Percentiles rank a stretch among this genome's conserved stretches.
Evolutionary conservation across 2,797 vertebrate genomes (phyloP).

Genomic region (Hozukius guyotensis): DNA sequence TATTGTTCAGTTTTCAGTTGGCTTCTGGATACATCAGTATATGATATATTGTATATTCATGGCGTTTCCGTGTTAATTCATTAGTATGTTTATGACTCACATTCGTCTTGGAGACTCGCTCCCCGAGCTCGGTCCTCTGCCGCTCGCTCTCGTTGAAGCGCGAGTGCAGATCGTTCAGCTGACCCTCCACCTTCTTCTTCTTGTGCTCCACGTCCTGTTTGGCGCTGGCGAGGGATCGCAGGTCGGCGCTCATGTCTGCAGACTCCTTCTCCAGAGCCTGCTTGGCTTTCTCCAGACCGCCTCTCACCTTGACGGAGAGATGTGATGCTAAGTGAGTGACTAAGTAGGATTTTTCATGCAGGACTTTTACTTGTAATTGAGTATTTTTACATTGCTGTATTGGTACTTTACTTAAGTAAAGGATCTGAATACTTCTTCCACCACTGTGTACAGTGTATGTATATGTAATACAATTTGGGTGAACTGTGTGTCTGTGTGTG

Average conservation of each 20-base stretch:
- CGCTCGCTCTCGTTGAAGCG: conserved; percentile 90
- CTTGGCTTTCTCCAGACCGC: conserved; percentile 93
- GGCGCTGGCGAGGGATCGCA: conserved; percentile 85
- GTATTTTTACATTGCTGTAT: too few species aligned
- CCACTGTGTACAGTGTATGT: too few species aligned
- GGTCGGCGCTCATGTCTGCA: conserved; percentile 85
- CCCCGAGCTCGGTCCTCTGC: conserved; percentile 88
- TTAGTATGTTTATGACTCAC: conserved; percentile 71
- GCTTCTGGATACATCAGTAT: too few species aligned
- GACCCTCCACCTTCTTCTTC: conserved; percentile 94
- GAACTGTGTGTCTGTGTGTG: background rate
- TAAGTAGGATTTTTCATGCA: too few species aligned
- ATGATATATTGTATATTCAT: background rate
- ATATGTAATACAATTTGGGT: too few species aligned
- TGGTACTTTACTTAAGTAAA: too few species aligned
- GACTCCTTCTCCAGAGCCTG: conserved; percentile 94
- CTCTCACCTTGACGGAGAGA: conserved; percentile 83
- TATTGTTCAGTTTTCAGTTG: too few species aligned
- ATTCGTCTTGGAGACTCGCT: conserved; percentile 89
- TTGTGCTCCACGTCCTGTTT: conserved; percentile 96
- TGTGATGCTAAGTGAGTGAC: too few species aligned
- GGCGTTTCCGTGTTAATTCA: background rate
- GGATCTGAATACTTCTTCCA: too few species aligned
- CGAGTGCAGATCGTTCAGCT: conserved; percentile 89
- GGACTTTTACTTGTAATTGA: too few species aligned